These are phyloP conservation scores for Macaria liturata DNA, from an alignment of 2,888 invertebrate genomes.

Conservation along the genomic window DNA sequence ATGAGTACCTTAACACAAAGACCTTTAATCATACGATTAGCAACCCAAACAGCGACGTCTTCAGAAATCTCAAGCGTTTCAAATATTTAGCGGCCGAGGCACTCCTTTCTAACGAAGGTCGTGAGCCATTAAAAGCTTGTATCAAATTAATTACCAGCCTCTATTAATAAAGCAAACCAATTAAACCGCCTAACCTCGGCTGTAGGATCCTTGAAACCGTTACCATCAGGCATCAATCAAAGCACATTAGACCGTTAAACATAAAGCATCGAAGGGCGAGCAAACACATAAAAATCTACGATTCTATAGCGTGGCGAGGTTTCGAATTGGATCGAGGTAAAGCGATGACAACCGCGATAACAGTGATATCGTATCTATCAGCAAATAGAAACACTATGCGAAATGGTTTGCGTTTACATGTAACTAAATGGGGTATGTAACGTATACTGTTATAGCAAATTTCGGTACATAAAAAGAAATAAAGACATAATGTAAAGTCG, in stretches of 20 bases:
- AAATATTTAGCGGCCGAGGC: neutral
- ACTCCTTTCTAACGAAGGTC: constrained; percentile 1
- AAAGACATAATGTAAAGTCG: no score
- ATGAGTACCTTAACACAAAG: neutral
- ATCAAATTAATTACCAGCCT: constrained; percentile 7
- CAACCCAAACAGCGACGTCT: no score
- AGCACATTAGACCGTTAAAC: constrained; percentile 14
- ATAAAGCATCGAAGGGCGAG: constrained; percentile 19
- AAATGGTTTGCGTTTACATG: constrained; percentile 37
- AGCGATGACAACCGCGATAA: constrained; percentile 63
- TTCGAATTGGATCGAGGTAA: constrained; percentile 68
- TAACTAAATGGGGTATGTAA: neutral
- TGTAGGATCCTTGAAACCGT: constrained; percentile 17
- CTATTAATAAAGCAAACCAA: constrained; percentile 16
- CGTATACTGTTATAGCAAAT: constrained; percentile 12
- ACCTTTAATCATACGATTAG: no score
- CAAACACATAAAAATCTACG: constrained; percentile 6
- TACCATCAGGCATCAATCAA: constrained; percentile 18
- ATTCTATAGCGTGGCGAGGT: constrained; percentile 35
- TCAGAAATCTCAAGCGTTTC: no score
- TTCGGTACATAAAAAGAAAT: no score
- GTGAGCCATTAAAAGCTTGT: constrained; percentile 6
- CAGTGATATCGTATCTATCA: constrained; percentile 60
- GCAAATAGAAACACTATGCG: constrained; percentile 46
- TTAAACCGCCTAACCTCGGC: constrained; percentile 12